Base-by-base conservation (phyloP, 2,888 invertebrate species). In the Hirtodrosophila histrioides region DNA sequence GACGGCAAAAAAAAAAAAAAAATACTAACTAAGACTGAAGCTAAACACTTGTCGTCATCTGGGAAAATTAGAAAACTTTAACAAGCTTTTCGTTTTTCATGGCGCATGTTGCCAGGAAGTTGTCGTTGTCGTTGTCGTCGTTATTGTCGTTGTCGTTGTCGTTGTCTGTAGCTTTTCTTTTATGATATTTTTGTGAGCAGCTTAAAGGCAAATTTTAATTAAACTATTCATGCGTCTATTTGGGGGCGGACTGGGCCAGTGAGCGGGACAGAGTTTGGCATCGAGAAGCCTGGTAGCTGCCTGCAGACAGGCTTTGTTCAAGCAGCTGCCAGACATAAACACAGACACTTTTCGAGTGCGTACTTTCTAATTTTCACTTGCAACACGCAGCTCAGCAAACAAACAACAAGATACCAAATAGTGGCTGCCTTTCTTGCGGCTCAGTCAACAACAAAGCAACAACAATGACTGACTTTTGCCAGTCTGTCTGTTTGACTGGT, bases 311-410 rank as follows among this genome's bases (percentile, higher is more conserved):
- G 17, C 76, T 61, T 63, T 63, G 63, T 74, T 63, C 67, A 75
- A 64, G 55, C 74, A 65, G 63, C 61, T 77, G 71, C 63, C 64
- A 87, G 87, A 87, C 82, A 75, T 75, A 81, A 87, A 78, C 87
- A 87, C 69, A 82, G 87, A 85, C 85, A 78, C 67, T 85, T 77
- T 82, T 77, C 77, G 68, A 88, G 83, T 84, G 88, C 88, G 88
- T 88, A 88, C 83, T 84, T 84, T 84, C 83, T 88, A 84, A 84
- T 83, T 87, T 83, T 72, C 88, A 79, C 83, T 69, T 74, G 74
- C 83, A 82, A 70, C 82, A 81, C 80, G 81, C 87, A 80, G 85
- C 73, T 64, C 40, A 63, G 48, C 67, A 72, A 69, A 71, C 68
- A 55, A 62, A 66, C 55, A 53, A 46, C 57, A 67, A 62, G 65